phyloP scores from a whole-genome alignment of 2,888 invertebrate genomes.

The Drosophila imparisetae region DNA sequence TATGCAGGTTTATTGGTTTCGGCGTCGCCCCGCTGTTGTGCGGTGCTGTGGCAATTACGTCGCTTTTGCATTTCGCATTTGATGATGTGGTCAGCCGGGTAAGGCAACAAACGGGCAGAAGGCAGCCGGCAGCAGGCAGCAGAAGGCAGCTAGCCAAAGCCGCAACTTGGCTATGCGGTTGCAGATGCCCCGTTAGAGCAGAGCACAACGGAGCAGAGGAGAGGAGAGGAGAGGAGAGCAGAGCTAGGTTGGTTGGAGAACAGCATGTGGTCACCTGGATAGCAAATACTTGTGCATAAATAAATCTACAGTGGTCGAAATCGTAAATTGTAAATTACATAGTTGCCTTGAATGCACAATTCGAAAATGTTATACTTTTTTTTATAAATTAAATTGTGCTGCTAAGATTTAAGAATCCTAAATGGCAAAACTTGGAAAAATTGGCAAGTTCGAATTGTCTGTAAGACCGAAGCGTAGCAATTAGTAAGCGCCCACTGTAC shows the following conservation, averaged over 20 bases:
- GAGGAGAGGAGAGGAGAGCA: constrained; percentile 1
- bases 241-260: constrained; percentile 25
- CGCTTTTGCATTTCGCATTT: constrained; percentile 68
- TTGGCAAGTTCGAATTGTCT: not conserved
- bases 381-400: not conserved
- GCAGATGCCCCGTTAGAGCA: constrained; percentile 63
- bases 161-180: constrained; percentile 64
- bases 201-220: constrained; percentile 2
- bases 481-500: not conserved
- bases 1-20: constrained; percentile 75
- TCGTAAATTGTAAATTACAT: not conserved
- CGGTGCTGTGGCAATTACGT: constrained; percentile 64
- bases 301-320: constrained; percentile 11
- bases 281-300: constrained; percentile 24
- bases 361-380: not conserved
- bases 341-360: not conserved
- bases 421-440: not conserved
- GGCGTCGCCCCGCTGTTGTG: constrained; percentile 35
- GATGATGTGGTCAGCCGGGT: constrained; percentile 70
- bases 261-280: constrained; percentile 71
- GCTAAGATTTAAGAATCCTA: not conserved
- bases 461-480: too few species aligned
- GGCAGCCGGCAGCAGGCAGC: constrained; percentile 2
- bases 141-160: constrained; percentile 30
- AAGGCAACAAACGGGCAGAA: constrained; percentile 22